Evolutionary conservation across 92 coral and sea anemone genomes (phyloP).

Genomic region (Zoanthus solanderi): DNA sequence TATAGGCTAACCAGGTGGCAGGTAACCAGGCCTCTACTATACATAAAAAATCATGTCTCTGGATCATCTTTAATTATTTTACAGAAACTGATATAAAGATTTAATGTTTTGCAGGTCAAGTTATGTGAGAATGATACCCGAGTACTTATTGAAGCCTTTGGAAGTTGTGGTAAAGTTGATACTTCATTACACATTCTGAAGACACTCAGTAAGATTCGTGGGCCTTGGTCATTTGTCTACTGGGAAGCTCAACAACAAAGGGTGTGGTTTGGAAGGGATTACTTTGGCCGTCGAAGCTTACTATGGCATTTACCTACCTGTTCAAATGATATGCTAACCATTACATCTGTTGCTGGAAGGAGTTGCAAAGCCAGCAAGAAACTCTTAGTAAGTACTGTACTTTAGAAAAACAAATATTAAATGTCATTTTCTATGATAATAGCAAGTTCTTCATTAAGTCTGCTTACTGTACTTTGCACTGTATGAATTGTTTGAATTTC

Average conservation of each 20-base stretch:
- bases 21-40: too few species aligned
- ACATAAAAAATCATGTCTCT: too few species aligned
- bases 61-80: too few species aligned
- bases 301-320: constrained; percentile 92
- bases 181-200: constrained; percentile 65
- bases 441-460: too few species aligned
- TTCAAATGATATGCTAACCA: constrained; percentile 67
- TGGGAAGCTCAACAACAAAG: constrained; percentile 81
- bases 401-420: too few species aligned
- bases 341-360: constrained; percentile 81
- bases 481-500: too few species aligned
- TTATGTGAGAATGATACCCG: constrained; percentile 71
- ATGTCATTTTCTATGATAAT: too few species aligned
- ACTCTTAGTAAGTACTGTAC: constrained; percentile 26
- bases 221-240: constrained; percentile 96
- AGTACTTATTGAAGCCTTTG: constrained; percentile 55
- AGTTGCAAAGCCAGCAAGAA: constrained; percentile 25
- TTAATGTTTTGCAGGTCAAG: constrained; percentile 49
- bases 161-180: constrained; percentile 20
- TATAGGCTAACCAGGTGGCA: too few species aligned
- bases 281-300: constrained; percentile 95
- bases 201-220: constrained; percentile 77
- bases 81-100: too few species aligned
- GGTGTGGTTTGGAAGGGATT: constrained; percentile 98
- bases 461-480: too few species aligned